Base-by-base conservation (phyloP, 2,113 vertebrate species). In the Steatornis caripensis region DNA sequence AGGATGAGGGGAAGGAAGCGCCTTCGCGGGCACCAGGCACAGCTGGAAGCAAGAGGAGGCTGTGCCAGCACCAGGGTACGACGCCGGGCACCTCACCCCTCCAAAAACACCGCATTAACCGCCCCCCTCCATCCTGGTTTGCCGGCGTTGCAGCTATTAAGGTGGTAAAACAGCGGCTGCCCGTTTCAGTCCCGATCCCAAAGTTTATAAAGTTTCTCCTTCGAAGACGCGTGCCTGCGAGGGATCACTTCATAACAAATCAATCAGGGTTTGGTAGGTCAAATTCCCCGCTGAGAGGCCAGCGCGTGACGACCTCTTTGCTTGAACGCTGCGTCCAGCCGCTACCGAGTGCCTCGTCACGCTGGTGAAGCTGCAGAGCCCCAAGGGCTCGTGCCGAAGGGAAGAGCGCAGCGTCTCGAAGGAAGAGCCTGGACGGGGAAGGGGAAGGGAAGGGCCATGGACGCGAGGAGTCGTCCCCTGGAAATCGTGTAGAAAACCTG, bases 311-410 rank as follows among this genome's bases (percentile, higher is more conserved):
- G 26, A 58, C 16, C 43, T 20, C 53, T 15, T 3, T 13, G 46
- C 55, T 71, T 51, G n/a, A 71, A 34, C 1, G 46, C 62, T 27
- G n/a, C 61, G 14, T 39, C 45, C 5, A 20, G 9, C 46, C 57
- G 0, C 30, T 24, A 10, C 34, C 2, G 7, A 27, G 5, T 2
- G 30, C 48, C 48, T 37, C 0, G 32, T 43, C 15, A 5, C 0
- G 37, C 15, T 19, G 46, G 81, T 46, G 24, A n/a, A 51, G 37
- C 11, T 46, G 30, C n/a, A n/a, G n/a, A n/a, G n/a, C n/a, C n/a
- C n/a, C n/a, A n/a, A n/a, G n/a, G n/a, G n/a, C n/a, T n/a, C n/a
- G n/a, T n/a, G n/a, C n/a, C n/a, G n/a, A n/a, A n/a, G n/a, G n/a
- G n/a, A n/a, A n/a, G n/a, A n/a, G n/a, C n/a, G n/a, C n/a, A n/a